A percentile compares a stretch with the other conserved stretches of the same genome.
Conservation (phyloP, 1,140 invertebrate species). For the Polyergus mexicanus region DNA sequence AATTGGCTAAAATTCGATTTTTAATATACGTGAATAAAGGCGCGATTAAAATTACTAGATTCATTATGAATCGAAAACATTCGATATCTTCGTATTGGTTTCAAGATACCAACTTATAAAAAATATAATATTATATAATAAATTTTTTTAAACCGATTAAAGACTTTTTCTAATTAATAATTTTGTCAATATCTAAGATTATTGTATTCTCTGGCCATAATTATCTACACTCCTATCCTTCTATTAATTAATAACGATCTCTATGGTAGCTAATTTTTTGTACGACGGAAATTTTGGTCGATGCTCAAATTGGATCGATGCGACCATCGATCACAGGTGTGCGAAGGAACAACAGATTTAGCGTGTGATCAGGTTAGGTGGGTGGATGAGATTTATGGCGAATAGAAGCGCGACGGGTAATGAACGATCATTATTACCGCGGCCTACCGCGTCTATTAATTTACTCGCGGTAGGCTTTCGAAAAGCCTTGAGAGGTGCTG, state of each 20-base stretch:
- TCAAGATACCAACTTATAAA: too few relatives aligned
- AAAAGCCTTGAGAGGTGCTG: slow-evolving; percentile 79
- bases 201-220: too few relatives aligned
- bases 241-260: not conserved
- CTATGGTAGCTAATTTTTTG: not conserved
- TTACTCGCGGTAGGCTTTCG: slow-evolving; percentile 79
- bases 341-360: slow-evolving; percentile 65
- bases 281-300: not conserved
- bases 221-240: not conserved
- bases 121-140: too few relatives aligned
- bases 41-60: too few relatives aligned
- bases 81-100: too few relatives aligned
- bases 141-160: too few relatives aligned
- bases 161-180: not conserved
- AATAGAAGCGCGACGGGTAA: slow-evolving; percentile 77
- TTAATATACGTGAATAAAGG: too few relatives aligned
- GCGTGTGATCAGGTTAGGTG: slow-evolving; percentile 33
- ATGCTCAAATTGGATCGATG: slow-evolving; percentile 46
- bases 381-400: slow-evolving; percentile 75
- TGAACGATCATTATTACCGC: slow-evolving; percentile 73
- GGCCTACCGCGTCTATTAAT: slow-evolving; percentile 74
- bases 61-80: too few relatives aligned
- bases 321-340: slow-evolving; percentile 27
- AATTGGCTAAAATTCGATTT: too few relatives aligned
- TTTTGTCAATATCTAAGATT: not conserved